Evolutionary conservation across 1,140 invertebrate genomes (phyloP).

Genomic region (Leptopilina boulardi): DNA sequence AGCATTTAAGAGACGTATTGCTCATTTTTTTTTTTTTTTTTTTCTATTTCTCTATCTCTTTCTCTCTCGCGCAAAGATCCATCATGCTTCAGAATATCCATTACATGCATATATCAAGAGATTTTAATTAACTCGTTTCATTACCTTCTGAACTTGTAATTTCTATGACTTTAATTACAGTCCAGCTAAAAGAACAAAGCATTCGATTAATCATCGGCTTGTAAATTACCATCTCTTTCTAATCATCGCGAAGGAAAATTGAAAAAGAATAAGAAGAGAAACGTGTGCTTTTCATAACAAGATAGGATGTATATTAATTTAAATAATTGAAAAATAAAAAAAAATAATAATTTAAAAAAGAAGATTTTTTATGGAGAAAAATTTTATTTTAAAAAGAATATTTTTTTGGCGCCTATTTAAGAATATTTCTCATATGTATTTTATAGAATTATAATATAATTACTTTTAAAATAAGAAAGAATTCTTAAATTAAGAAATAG

Average conservation of each 20-base stretch:
- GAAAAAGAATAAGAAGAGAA: not conserved
- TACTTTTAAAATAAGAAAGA: no score
- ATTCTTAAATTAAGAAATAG: no score
- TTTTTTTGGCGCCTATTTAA: no score
- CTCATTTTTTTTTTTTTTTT: not conserved
- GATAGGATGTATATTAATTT: not conserved
- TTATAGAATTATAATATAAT: no score
- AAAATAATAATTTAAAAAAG: no score
- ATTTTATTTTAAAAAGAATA: no score
- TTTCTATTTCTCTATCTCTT: no score
- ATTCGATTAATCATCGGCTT: conserved; percentile 1
- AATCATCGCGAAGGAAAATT: not conserved
- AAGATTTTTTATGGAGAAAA: no score
- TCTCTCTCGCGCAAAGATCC: not conserved
- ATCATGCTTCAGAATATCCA: conserved; percentile 15
- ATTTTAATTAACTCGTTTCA: conserved; percentile 32
- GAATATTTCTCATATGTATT: no score
- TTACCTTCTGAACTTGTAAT: conserved; percentile 2
- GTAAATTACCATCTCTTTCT: not conserved
- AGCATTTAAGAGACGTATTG: conserved; percentile 10
- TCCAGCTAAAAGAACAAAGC: conserved; percentile 2
- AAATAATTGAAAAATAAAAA: not conserved
- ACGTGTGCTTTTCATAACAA: not conserved
- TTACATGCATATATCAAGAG: not conserved
- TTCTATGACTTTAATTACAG: conserved; percentile 24